Percentiles rank a stretch among this genome's conserved stretches.
These are phyloP conservation scores for Cephalopachus bancanus DNA, from an alignment of 2,797 vertebrate genomes.

Conservation along the genomic window DNA sequence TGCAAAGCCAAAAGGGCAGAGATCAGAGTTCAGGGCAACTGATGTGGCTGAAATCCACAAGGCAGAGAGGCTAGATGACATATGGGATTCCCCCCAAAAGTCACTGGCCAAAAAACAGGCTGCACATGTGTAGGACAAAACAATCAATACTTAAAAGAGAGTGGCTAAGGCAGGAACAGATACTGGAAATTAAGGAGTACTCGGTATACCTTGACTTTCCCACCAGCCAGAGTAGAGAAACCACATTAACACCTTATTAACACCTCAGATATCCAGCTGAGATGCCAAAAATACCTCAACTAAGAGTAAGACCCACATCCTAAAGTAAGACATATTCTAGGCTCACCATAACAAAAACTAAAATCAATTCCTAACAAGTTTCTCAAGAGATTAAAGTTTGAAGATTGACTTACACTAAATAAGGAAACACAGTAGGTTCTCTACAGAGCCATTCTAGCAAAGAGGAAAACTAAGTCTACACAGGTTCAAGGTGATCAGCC, in stretches of 20 bases:
- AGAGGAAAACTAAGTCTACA: constrained; percentile 54
- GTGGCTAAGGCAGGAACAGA: neutral
- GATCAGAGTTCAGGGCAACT: neutral
- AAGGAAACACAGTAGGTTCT: constrained; percentile 1
- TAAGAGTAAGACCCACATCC: neutral
- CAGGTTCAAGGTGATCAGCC: constrained; percentile 20
- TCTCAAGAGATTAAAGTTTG: neutral
- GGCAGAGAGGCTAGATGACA: neutral
- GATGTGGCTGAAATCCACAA: neutral
- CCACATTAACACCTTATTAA: constrained; percentile 46
- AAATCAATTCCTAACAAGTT: constrained; percentile 47
- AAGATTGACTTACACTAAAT: constrained; percentile 28
- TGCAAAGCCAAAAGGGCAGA: neutral
- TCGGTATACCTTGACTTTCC: neutral
- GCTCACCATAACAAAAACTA: constrained; percentile 37
- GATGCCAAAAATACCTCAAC: constrained; percentile 45
- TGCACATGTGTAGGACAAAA: neutral
- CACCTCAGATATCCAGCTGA: constrained; percentile 43
- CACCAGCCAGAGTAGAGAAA: neutral
- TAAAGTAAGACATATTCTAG: constrained; percentile 54
- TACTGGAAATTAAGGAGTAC: neutral
- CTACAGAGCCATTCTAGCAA: neutral
- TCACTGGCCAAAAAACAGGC: neutral
- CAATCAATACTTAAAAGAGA: constrained; percentile 34
- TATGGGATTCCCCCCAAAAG: neutral